phyloP scores from a whole-genome alignment of 1,140 invertebrate genomes.

The Ceratoteleas bidentatus region DNA sequence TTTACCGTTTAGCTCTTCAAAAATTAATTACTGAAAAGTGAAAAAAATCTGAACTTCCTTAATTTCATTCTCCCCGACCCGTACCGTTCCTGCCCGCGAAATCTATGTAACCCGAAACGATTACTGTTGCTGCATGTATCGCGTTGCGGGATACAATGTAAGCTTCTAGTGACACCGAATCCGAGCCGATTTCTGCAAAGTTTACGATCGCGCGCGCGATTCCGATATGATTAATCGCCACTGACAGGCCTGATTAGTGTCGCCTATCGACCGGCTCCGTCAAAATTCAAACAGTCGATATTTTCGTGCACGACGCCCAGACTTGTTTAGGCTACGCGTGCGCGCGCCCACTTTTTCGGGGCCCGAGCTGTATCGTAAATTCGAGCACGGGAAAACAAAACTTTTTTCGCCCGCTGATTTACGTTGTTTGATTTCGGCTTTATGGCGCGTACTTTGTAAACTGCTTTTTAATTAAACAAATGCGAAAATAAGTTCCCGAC shows the following conservation, averaged over 20 bases:
- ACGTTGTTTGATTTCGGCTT: too few species aligned
- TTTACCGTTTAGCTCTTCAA: too few species aligned
- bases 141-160: constrained; percentile 39
- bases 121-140: constrained; percentile 38
- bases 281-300: constrained; percentile 39
- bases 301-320: background rate
- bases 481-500: too few species aligned
- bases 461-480: too few species aligned
- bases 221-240: constrained; percentile 66
- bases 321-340: constrained; percentile 50
- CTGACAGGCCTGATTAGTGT: constrained; percentile 67
- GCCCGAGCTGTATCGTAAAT: constrained; percentile 39
- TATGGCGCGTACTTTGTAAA: too few species aligned
- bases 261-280: constrained; percentile 43
- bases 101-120: background rate
- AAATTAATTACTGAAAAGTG: too few species aligned
- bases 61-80: too few species aligned
- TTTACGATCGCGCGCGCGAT: constrained; percentile 52
- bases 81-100: too few species aligned
- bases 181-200: constrained; percentile 45
- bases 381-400: constrained; percentile 10
- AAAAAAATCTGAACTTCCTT: too few species aligned
- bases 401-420: too few species aligned
- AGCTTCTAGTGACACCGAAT: constrained; percentile 27
- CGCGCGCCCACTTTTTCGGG: background rate